Conservation (phyloP, 2,888 invertebrate species). For the Dasysyrphus albostriatus region DNA sequence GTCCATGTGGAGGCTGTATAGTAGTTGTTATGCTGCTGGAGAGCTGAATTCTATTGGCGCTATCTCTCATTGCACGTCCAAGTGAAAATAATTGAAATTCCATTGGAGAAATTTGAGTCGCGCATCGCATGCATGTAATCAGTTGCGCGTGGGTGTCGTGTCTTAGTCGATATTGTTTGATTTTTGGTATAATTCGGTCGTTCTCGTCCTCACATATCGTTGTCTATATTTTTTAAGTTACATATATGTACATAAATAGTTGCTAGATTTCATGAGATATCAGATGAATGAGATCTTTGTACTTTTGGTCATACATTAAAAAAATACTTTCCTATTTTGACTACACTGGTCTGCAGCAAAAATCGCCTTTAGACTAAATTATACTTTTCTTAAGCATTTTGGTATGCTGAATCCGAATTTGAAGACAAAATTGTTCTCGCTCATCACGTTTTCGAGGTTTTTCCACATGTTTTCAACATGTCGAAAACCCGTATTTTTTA, state of each 20-base stretch:
- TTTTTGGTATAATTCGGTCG: not conserved
- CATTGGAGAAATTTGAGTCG: slow-evolving; percentile 71
- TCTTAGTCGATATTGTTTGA: slow-evolving; percentile 12
- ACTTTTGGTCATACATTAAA: slow-evolving; percentile 22
- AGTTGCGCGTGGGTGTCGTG: slow-evolving; percentile 65
- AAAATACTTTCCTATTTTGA: not conserved
- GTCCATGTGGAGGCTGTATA: slow-evolving; percentile 52
- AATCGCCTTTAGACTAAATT: too few species aligned
- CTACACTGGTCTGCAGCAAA: too few species aligned
- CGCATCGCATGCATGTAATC: slow-evolving; percentile 59
- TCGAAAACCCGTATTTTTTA: too few species aligned
- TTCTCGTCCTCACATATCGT: slow-evolving; percentile 1
- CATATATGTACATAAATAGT: too few species aligned
- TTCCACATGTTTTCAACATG: too few species aligned
- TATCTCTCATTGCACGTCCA: slow-evolving; percentile 47
- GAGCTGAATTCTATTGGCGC: slow-evolving; percentile 60
- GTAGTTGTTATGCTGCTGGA: not conserved
- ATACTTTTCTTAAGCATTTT: too few species aligned
- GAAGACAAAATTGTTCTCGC: too few species aligned
- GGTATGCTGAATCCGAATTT: too few species aligned
- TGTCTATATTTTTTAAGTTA: not conserved
- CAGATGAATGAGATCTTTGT: slow-evolving; percentile 45
- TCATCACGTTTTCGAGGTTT: too few species aligned
- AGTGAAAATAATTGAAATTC: slow-evolving; percentile 74
- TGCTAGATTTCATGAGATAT: slow-evolving; percentile 32